Evolutionary conservation across 1,140 invertebrate genomes (phyloP), one percentile per base, ranked within the genome.

Genomic region (Eciton burchellii): DNA sequence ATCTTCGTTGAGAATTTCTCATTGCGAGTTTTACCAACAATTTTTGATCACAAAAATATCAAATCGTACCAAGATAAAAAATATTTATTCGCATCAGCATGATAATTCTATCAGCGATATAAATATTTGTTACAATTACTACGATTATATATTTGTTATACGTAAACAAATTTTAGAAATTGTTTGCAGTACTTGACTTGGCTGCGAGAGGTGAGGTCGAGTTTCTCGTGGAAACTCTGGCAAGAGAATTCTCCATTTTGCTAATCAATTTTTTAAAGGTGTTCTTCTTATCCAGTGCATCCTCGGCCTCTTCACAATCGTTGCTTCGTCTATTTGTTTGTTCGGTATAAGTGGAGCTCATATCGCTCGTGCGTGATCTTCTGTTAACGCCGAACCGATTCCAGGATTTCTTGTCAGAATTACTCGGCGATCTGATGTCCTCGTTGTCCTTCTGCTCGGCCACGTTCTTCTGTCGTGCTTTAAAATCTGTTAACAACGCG

Each of bases 241-340:
- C 88, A 0, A 93, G 59, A 19, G 91, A 92, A 26, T 81, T 92
- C 71, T 93, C 92, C 84, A 93, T 85, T 83, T 92, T 93, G 57
- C 82, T 92, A 8, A 93, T 91, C 4, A 93, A 73, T 66, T 91
- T 93, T 62, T 93, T 89, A 21, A 94, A 88, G 0, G 89, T 91
- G 16, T 92, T 93, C n/a, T 90, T 86, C 83, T 89, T 90, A 0
- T 62, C 35, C 1, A 43, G 0, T 8, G 74, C 3, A 1, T 85
- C 65, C 1, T 88, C 89, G 11, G 11, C n/a, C 0, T 68, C 84
- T 19, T 83, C 83, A 16, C n/a, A 72, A 21, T 24, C 49, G 56
- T 59, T 82, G 21, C 14, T 63, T 66, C 8, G 77, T 29, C 12
- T 24, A 35, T 77, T 87, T 9, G 49, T 88, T 8, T 89, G 85